Evolutionary conservation across 2,888 invertebrate species (phyloP).

Genomic region (Laspeyria flexula): DNA sequence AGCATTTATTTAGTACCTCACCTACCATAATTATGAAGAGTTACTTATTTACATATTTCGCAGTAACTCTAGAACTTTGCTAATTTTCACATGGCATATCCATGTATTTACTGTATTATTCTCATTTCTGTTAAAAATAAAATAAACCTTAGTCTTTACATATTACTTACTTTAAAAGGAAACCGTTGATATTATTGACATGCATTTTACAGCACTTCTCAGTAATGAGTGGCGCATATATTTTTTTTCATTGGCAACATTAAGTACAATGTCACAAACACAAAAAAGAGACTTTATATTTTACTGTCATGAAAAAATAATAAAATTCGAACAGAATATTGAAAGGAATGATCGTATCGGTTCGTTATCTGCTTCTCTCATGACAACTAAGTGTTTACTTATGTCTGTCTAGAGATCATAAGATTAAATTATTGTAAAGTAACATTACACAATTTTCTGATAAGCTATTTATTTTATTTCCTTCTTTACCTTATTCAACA

Average conservation of each 20-base stretch:
- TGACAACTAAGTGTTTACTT: conserved; percentile 18
- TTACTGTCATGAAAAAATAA: not conserved
- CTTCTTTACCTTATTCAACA: conserved; percentile 10
- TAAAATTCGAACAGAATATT: not conserved
- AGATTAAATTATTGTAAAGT: conserved; percentile 17
- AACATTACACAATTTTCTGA: conserved; percentile 3
- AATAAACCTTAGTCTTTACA: too few species aligned
- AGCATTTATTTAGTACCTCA: too few species aligned
- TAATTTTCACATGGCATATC: too few species aligned
- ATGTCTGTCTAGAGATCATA: conserved; percentile 27
- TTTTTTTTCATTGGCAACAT: not conserved
- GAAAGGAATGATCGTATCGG: not conserved
- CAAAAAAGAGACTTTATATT: not conserved
- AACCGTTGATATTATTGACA: too few species aligned
- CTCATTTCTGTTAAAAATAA: too few species aligned
- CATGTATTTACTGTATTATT: too few species aligned
- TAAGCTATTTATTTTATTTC: conserved; percentile 21
- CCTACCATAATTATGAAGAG: too few species aligned
- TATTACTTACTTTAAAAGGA: too few species aligned
- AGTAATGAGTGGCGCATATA: not conserved
- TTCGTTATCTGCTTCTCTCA: conserved; percentile 18
- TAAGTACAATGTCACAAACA: not conserved
- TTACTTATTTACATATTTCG: too few species aligned
- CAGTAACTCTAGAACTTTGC: too few species aligned
- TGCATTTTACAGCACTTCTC: not conserved